phyloP scores from a whole-genome alignment of 2,797 vertebrate species.

The Macroramphosus scolopax region DNA sequence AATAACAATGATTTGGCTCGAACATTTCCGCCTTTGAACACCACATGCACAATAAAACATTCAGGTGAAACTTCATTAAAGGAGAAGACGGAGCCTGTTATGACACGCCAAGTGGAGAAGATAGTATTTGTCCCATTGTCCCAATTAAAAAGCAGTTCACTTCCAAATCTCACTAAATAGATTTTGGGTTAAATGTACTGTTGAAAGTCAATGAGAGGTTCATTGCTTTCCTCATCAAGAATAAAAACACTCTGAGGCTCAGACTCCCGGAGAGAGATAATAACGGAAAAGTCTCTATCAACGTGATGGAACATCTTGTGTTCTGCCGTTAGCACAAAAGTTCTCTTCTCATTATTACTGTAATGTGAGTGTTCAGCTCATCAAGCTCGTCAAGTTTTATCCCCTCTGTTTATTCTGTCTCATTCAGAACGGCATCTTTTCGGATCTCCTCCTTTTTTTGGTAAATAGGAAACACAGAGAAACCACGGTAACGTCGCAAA shows the following conservation, averaged over 20 bases:
- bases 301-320: slow-evolving; percentile 37
- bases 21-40: slow-evolving; percentile 2
- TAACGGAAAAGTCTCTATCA: slow-evolving; percentile 32
- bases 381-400: slow-evolving; percentile 8
- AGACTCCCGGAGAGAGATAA: slow-evolving; percentile 35
- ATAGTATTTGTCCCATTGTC: slow-evolving; percentile 8
- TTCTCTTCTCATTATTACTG: slow-evolving; percentile 13
- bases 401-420: slow-evolving; percentile 4
- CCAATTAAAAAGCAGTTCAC: slow-evolving; percentile 32
- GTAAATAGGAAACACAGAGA: background rate
- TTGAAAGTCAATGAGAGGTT: slow-evolving; percentile 43
- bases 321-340: slow-evolving; percentile 12
- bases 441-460: background rate
- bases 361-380: slow-evolving; percentile 19
- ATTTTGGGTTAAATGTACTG: slow-evolving; percentile 54
- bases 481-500: background rate
- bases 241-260: slow-evolving; percentile 41
- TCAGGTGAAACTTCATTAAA: background rate
- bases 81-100: background rate
- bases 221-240: slow-evolving; percentile 44
- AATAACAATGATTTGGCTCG: slow-evolving; percentile 1
- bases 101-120: no score
- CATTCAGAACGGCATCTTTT: background rate
- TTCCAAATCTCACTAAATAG: slow-evolving; percentile 40
- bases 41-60: background rate